Base-by-base conservation (phyloP, 2,797 vertebrate genomes). In the Distichodus sexfasciatus region DNA sequence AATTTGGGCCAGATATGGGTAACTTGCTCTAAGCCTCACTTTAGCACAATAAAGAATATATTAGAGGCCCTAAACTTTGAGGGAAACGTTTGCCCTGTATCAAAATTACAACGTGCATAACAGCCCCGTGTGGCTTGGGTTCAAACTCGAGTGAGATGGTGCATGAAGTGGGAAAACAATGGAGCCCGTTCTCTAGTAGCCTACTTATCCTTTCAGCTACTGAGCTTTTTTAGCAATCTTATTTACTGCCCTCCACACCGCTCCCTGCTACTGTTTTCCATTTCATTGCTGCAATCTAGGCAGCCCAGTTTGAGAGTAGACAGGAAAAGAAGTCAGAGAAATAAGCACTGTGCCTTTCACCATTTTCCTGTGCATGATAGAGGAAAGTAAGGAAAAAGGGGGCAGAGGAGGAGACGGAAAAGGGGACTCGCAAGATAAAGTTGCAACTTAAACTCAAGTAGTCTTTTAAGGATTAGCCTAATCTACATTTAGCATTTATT, bases 11-110 rank as follows among this genome's bases (percentile, higher is more conserved):
- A 76, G 73, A 71, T 51, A 74, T 75, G 58, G 50, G 44, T 19
- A 69, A 40, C 61, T 41, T 21, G 3, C 46, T 63, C 65, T 57
- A 84, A 81, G 80, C 81, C 78, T 71, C 72, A 76, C 83, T 83
- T 74, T 76, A 84, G 80, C 82, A 84, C 81, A 82, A 84, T 88
- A 82, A 86, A 86, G 72, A 83, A 72, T 76, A 79, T 77, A 86
- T 85, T 86, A 78, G 79, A 82, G 59, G 60, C 79, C 80, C 80
- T 84, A 85, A 85, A 84, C 79, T 76, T 73, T 73, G 61, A 78
- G 75, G 76, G 78, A 85, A 82, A 75, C 75, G 81, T 86, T 86
- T 86, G 78, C 81, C 76, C 79, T 83, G 79, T 82, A 87, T 86
- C 82, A 85, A 82, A 55, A 85, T 85, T 77, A 81, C 79, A 83